phyloP scores from a whole-genome alignment of 2,888 invertebrate species.

The Dryococelus australis region DNA sequence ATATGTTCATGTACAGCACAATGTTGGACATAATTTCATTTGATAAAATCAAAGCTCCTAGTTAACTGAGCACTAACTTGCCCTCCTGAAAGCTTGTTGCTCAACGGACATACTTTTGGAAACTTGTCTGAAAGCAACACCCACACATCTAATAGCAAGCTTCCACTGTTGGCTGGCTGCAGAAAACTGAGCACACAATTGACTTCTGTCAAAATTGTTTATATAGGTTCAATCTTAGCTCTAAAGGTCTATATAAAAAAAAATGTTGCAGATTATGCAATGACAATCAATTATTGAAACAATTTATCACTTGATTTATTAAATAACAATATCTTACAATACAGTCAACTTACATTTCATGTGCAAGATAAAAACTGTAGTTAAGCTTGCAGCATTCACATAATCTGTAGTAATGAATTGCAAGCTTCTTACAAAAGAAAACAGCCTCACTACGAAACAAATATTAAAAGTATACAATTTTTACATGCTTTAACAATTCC shows the following conservation, averaged over 20 bases:
- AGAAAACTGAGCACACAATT: too few relatives aligned
- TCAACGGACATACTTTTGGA: too few relatives aligned
- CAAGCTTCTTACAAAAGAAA: constrained; percentile 1
- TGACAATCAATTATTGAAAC: neutral
- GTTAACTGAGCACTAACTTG: too few relatives aligned
- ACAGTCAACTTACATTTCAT: constrained; percentile 6
- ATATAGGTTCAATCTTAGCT: neutral
- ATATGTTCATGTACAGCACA: too few relatives aligned
- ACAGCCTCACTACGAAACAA: neutral
- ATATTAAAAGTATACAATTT: neutral
- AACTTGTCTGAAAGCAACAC: too few relatives aligned
- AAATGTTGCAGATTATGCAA: neutral
- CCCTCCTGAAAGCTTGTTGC: too few relatives aligned
- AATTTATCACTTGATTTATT: neutral
- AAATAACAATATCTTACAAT: constrained; percentile 16
- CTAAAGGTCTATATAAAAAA: neutral
- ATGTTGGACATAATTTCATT: too few relatives aligned
- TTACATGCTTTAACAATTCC: constrained; percentile 5
- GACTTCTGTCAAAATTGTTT: neutral
- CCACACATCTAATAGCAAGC: too few relatives aligned
- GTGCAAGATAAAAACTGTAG: neutral
- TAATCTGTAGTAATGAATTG: neutral
- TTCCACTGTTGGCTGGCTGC: too few relatives aligned
- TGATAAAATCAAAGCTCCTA: too few relatives aligned
- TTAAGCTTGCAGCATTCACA: neutral